Conservation (phyloP, 2,113 vertebrate genomes). For the Dascyllus trimaculatus region DNA sequence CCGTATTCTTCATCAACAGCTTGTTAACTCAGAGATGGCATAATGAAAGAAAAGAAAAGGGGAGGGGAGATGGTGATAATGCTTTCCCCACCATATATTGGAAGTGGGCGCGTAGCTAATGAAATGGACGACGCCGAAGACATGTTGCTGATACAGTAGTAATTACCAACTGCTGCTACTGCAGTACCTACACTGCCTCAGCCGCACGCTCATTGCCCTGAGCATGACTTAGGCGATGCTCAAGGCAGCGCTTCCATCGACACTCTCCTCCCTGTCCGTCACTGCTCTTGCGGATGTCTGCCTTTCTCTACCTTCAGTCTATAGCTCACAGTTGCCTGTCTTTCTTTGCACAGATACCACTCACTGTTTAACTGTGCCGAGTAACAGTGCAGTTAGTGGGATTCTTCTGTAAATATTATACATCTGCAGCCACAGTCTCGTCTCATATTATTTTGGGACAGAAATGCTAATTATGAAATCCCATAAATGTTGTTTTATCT, state of each 20-base stretch:
- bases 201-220: conserved; percentile 54
- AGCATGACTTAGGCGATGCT: conserved; percentile 56
- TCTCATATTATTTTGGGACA: conserved; percentile 1
- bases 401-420: neutral
- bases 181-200: conserved; percentile 53
- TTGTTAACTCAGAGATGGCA: conserved; percentile 29
- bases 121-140: conserved; percentile 55
- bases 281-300: conserved; percentile 24
- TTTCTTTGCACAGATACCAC: conserved; percentile 3
- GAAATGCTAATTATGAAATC: neutral
- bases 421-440: neutral
- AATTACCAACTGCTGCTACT: conserved; percentile 72
- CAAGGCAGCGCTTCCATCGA: conserved; percentile 38
- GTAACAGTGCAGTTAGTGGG: too few relatives aligned
- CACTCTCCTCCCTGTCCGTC: conserved; percentile 34
- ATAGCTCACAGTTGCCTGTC: neutral
- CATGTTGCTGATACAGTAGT: conserved; percentile 70
- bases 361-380: neutral
- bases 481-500: neutral
- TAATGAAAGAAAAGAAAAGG: conserved; percentile 42
- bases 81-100: conserved; percentile 20
- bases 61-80: conserved; percentile 22
- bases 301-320: neutral
- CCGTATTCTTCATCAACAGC: conserved; percentile 25
- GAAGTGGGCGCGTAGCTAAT: conserved; percentile 59